Percentiles rank a stretch among this genome's conserved stretches.
phyloP scores from a whole-genome alignment of 2,888 invertebrate genomes.

The Agonopterix subpropinquella region DNA sequence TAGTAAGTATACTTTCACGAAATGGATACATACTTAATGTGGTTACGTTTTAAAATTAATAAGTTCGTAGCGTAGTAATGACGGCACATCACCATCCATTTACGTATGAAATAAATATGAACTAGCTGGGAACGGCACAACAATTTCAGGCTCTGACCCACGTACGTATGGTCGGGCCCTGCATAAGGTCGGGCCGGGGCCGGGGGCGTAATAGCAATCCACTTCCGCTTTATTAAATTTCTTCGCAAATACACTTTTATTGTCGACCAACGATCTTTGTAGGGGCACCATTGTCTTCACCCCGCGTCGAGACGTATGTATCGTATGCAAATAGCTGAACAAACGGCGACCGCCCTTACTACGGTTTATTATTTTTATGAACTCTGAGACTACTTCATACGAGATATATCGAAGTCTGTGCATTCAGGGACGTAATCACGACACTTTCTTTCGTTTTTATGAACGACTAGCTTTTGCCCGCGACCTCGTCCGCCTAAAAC shows the following conservation, averaged over 20 bases:
- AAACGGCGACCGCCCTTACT: constrained; percentile 53
- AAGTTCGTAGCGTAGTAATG: too few species aligned
- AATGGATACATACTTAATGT: too few species aligned
- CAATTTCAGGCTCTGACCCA: constrained; percentile 19
- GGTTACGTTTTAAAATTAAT: too few species aligned
- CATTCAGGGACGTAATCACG: constrained; percentile 19
- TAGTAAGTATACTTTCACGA: too few species aligned
- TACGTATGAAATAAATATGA: constrained; percentile 19
- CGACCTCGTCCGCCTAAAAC: too few species aligned
- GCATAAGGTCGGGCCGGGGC: constrained; percentile 16
- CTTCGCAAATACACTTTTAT: constrained; percentile 75
- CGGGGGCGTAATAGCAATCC: constrained; percentile 55
- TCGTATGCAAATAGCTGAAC: constrained; percentile 68
- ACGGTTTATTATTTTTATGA: constrained; percentile 63
- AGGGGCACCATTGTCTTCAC: constrained; percentile 42
- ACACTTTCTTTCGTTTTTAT: background rate
- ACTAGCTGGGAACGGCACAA: constrained; percentile 31
- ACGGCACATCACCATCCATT: background rate
- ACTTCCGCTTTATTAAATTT: constrained; percentile 76
- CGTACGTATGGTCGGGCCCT: constrained; percentile 12
- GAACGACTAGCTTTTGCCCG: too few species aligned
- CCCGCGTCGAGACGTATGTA: constrained; percentile 41
- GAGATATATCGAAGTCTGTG: constrained; percentile 30
- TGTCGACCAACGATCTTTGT: constrained; percentile 63
- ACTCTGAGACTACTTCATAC: constrained; percentile 29